Evolutionary conservation across 2,113 vertebrate species (phyloP), one percentile per base, ranked within the genome.

Genomic region (Henicopernis longicauda): DNA sequence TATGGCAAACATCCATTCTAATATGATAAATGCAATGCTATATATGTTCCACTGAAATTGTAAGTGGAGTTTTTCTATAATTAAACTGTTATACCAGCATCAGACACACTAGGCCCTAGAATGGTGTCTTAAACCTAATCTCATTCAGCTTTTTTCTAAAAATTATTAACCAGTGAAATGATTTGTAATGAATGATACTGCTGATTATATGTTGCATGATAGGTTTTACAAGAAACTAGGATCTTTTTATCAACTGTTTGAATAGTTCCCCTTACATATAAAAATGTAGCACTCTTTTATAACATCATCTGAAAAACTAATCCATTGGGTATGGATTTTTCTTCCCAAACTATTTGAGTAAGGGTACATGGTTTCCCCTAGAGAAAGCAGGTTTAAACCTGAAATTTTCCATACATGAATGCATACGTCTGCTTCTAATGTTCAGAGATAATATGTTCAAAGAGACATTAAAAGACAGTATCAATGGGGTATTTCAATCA

Each of bases 301-400:
- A 81, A 38, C 96, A 94, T 98, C 97, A 52, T 88, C 92, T 97
- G 95, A 95, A 97, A 98, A 98, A 97, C 97, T 97, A 97, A 97
- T 92, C 77, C 61, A 78, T 96, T 97, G 71, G 94, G 74, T 96
- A 96, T 97, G 94, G 95, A 96, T 97, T 98, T 97, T 96, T 83
- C 93, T 91, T 94, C 93, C 89, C 93, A 95, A 91, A 95, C 32
- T 96, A 47, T 91, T 97, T 98, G 97, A 98, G 80, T 92, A 98
- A 97, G 66, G 47, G 76, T 97, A 97, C 97, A 96, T 95, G 59
- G 63, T 96, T 98, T 93, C 87, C 86, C 73, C 67, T 96, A 95
- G 81, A 94, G 82, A 96, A 96, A 93, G 61, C n/a, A 82, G 40
- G 42, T 88, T 82, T 95, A 78, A 80, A 63, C 32, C 42, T 82